These are phyloP conservation scores for Drosophila yakuba DNA, from an alignment of 1,140 invertebrate species.

Conservation along the genomic window DNA sequence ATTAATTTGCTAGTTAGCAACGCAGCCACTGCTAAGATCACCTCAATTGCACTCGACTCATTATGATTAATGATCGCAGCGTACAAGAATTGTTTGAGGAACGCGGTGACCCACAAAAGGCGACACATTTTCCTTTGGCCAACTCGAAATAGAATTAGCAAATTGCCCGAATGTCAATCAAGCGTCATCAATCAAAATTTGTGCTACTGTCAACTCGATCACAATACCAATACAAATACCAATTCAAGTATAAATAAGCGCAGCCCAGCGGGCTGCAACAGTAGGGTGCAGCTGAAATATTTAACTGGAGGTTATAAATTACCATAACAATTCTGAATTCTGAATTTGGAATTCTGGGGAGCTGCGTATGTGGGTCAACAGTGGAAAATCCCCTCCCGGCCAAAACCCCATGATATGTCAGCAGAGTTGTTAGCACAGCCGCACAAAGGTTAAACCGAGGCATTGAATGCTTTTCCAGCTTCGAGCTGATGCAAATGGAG, in stretches of 20 bases:
- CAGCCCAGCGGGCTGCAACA: conserved; percentile 48
- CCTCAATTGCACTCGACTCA: conserved; percentile 67
- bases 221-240: conserved; percentile 45
- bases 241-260: conserved; percentile 42
- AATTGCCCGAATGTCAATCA: conserved; percentile 82
- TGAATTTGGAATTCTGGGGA: conserved; percentile 27
- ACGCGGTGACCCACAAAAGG: conserved; percentile 34
- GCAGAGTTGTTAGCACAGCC: conserved; percentile 38
- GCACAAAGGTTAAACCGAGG: conserved; percentile 32
- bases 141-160: conserved; percentile 76
- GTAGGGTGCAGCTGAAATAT: conserved; percentile 65
- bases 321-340: conserved; percentile 66
- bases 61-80: conserved; percentile 69
- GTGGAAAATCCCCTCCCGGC: conserved; percentile 40
- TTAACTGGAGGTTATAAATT: conserved; percentile 74
- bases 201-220: conserved; percentile 73
- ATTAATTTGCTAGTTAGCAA: conserved; percentile 72
- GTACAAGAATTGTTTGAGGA: conserved; percentile 24
- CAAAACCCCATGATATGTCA: conserved; percentile 27
- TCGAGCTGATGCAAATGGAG: conserved; percentile 12
- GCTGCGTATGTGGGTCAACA: conserved; percentile 67
- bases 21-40: conserved; percentile 18
- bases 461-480: conserved; percentile 5
- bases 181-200: conserved; percentile 79
- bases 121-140: conserved; percentile 35